Conservation (phyloP, 1,140 invertebrate species). For the Agrypnia vestita region DNA sequence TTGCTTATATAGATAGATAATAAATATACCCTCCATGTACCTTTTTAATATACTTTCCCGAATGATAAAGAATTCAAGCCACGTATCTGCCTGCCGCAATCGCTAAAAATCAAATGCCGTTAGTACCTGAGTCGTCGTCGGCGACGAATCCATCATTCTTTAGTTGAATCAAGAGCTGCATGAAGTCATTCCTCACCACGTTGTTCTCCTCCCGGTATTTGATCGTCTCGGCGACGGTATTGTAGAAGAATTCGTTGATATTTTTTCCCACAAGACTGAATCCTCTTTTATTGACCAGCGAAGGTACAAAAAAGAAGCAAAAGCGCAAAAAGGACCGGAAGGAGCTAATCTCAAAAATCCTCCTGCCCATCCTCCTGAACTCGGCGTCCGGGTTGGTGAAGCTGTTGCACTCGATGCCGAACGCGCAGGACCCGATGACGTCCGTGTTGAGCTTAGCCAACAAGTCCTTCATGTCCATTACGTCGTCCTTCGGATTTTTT, state of each 20-base stretch:
- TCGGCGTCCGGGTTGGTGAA: slow-evolving; percentile 73
- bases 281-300: background rate
- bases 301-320: slow-evolving; percentile 50
- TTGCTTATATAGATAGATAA: too few species aligned
- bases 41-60: too few species aligned
- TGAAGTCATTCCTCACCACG: slow-evolving; percentile 67
- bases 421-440: slow-evolving; percentile 76
- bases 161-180: slow-evolving; percentile 67
- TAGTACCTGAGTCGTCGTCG: slow-evolving; percentile 1
- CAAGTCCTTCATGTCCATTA: slow-evolving; percentile 65
- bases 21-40: too few species aligned
- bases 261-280: slow-evolving; percentile 60
- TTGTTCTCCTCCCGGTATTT: slow-evolving; percentile 66
- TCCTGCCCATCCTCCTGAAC: slow-evolving; percentile 68
- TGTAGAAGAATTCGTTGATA: slow-evolving; percentile 65
- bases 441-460: slow-evolving; percentile 77
- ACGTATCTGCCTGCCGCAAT: too few species aligned
- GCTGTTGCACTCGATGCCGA: slow-evolving; percentile 76
- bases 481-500: background rate
- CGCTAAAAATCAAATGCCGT: too few species aligned
- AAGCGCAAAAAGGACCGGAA: slow-evolving; percentile 52
- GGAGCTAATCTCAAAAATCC: slow-evolving; percentile 59
- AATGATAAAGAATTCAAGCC: too few species aligned
- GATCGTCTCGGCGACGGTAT: slow-evolving; percentile 65
- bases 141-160: slow-evolving; percentile 66